Conservation (phyloP, 2,888 invertebrate genomes). For the Tiphia femorata region DNA sequence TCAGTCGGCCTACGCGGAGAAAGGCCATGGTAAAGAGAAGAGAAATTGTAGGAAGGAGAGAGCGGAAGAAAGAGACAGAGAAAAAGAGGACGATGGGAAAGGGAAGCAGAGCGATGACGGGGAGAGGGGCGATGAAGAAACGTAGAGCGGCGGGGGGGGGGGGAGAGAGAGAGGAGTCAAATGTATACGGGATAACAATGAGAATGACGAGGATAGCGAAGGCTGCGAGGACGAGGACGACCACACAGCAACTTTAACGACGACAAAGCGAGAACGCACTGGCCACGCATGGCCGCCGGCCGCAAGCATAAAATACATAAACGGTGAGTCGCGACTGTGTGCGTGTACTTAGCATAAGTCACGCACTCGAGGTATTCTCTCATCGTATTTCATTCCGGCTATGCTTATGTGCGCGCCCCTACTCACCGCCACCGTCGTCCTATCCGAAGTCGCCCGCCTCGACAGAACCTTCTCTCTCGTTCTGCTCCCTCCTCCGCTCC, state of each 20-base stretch:
- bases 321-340: constrained; percentile 33
- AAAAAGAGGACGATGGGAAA: neutral
- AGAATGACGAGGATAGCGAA: too few relatives aligned
- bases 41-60: neutral
- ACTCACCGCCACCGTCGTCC: too few relatives aligned
- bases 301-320: constrained; percentile 38
- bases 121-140: too few relatives aligned
- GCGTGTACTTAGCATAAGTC: constrained; percentile 66
- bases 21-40: too few relatives aligned
- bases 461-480: too few relatives aligned
- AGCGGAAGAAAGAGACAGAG: neutral
- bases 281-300: constrained; percentile 20
- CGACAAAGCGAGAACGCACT: constrained; percentile 21
- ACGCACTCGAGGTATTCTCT: constrained; percentile 65
- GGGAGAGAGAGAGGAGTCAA: too few relatives aligned
- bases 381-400: constrained; percentile 65
- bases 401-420: constrained; percentile 37
- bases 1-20: too few relatives aligned
- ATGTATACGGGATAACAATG: too few relatives aligned
- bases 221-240: constrained; percentile 9
- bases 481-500: constrained; percentile 7
- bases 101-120: neutral
- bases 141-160: too few relatives aligned
- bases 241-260: constrained; percentile 18
- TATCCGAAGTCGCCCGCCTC: too few relatives aligned